Conservation (phyloP, 2,888 invertebrate genomes). For the Athalia cordata region DNA sequence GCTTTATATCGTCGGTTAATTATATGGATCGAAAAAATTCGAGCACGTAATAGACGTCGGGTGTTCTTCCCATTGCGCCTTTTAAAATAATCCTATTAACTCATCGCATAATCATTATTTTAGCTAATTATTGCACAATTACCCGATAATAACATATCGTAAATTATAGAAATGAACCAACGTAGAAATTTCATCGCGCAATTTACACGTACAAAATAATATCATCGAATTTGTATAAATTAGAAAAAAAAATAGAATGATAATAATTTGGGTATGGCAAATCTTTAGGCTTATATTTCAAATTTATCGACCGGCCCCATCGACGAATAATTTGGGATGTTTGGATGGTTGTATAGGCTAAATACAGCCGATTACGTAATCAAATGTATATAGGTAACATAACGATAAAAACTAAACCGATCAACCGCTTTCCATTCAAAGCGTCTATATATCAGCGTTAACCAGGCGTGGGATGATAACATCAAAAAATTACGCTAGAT, state of each 20-base stretch:
- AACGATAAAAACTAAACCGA: neutral
- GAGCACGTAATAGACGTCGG: too few species aligned
- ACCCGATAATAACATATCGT: neutral
- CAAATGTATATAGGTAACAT: neutral
- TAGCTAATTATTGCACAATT: too few species aligned
- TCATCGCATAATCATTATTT: too few species aligned
- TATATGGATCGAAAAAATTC: too few species aligned
- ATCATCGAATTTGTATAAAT: too few species aligned
- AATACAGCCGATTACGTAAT: conserved; percentile 8
- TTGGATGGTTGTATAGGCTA: neutral
- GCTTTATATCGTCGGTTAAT: too few species aligned
- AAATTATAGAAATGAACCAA: neutral
- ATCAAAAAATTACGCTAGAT: neutral
- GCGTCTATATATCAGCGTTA: conserved; percentile 1
- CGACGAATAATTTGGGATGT: neutral
- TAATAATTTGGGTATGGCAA: too few species aligned
- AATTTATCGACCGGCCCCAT: neutral
- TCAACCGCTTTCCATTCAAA: conserved; percentile 13
- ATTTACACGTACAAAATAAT: too few species aligned
- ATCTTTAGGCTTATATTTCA: neutral
- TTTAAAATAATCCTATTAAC: too few species aligned
- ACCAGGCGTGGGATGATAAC: neutral
- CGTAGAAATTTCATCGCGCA: neutral
- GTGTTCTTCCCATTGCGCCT: too few species aligned
- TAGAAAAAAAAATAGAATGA: too few species aligned